These are phyloP conservation scores for Columba janthina DNA, from an alignment of 2,113 vertebrate species.

Conservation along the genomic window DNA sequence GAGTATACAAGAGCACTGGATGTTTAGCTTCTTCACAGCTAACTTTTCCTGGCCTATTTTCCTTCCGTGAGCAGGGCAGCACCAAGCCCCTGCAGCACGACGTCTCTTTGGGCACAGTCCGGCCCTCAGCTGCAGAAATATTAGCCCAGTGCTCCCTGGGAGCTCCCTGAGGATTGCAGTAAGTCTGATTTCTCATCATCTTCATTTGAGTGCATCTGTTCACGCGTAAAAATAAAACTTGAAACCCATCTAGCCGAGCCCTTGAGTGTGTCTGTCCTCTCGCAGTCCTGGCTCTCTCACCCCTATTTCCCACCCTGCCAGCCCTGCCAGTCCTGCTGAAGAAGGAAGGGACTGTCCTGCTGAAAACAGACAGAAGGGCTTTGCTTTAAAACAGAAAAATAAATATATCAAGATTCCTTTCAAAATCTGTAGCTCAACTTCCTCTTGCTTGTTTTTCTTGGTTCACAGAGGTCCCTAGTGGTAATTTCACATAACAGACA, in stretches of 20 bases:
- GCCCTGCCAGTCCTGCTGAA: not conserved
- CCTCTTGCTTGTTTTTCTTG: constrained; percentile 49
- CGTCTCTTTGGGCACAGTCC: not conserved
- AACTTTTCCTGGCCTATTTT: not conserved
- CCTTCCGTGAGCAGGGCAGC: not conserved
- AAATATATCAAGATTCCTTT: constrained; percentile 60
- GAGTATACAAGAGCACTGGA: not conserved
- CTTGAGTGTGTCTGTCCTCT: not conserved
- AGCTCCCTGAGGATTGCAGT: not conserved
- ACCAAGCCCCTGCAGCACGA: not conserved
- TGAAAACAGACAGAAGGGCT: constrained; percentile 38
- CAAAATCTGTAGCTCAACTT: constrained; percentile 29
- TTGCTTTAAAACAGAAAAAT: constrained; percentile 37
- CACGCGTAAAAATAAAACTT: not conserved
- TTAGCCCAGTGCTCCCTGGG: not conserved
- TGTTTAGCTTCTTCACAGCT: constrained; percentile 49
- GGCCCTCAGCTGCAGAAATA: not conserved
- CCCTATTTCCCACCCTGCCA: not conserved
- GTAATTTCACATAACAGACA: constrained; percentile 16
- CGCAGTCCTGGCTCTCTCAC: not conserved
- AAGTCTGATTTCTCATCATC: not conserved
- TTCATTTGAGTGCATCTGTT: not conserved
- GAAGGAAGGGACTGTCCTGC: constrained; percentile 21
- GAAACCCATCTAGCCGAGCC: not conserved
- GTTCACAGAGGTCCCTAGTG: not conserved